Conservation (phyloP, 2,888 invertebrate genomes). For the Coelinius sp. region DNA sequence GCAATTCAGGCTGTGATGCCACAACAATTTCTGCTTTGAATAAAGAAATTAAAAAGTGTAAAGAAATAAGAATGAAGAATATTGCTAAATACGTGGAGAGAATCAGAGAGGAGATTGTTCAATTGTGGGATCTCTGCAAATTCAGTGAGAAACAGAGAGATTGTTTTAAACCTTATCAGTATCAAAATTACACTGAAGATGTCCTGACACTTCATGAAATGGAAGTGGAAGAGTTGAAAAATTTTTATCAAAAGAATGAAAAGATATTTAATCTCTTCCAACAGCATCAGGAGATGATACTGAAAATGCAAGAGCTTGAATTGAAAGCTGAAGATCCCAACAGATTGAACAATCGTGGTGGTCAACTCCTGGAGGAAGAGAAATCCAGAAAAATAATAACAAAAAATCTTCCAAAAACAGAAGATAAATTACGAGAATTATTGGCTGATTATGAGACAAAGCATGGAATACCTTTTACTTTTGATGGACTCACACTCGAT, state of each 20-base stretch:
- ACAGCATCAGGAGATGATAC: conserved; percentile 81
- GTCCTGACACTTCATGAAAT: conserved; percentile 84
- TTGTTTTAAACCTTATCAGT: conserved; percentile 77
- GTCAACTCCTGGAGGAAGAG: conserved; percentile 88
- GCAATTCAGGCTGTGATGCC: conserved; percentile 75
- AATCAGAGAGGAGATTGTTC: conserved; percentile 79
- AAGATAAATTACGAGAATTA: conserved; percentile 76
- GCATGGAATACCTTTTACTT: conserved; percentile 74
- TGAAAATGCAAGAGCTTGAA: conserved; percentile 83
- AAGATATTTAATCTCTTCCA: conserved; percentile 78
- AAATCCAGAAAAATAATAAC: conserved; percentile 85
- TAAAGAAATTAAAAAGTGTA: conserved; percentile 82
- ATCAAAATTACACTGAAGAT: conserved; percentile 84
- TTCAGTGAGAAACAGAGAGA: conserved; percentile 76
- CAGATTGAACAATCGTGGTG: conserved; percentile 89
- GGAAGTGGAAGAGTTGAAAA: conserved; percentile 80
- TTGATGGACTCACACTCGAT: conserved; percentile 77
- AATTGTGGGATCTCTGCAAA: conserved; percentile 85
- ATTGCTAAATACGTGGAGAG: conserved; percentile 77
- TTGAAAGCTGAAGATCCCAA: conserved; percentile 84
- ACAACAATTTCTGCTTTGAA: conserved; percentile 75
- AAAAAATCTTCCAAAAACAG: conserved; percentile 81
- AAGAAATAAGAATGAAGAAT: conserved; percentile 82
- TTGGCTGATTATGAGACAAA: conserved; percentile 74
- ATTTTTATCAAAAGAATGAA: conserved; percentile 77